Evolutionary conservation across 1,140 invertebrate species (phyloP), one percentile per base, ranked within the genome.

Genomic region (Hypsibius dujardini): DNA sequence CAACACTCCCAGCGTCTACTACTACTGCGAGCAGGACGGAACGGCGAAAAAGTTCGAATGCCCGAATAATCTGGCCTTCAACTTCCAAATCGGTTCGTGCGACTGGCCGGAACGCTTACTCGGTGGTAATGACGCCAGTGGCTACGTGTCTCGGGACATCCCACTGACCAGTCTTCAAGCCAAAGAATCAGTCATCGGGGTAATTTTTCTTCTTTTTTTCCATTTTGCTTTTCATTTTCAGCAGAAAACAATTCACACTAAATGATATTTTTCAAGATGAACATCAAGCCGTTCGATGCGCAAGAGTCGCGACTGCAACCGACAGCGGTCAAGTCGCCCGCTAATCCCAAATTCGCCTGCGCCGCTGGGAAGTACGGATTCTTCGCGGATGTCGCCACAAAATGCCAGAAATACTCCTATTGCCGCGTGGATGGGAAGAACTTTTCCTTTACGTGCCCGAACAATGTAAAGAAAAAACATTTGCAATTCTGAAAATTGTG

Each of bases 371-470:
- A 67, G 45, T 67, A 67, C 42, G 62, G 62, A 42, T 67, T 67
- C 62, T 67, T 67, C 62, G 12, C 62, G 12, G 62, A 67, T 45
- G 62, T 67, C 7, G 45, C 62, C 42, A 67, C 62, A 42, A 67
- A 67, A 7, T 67, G 62, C 62, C 62, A 67, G 42, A 42, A 42
- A 15, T 67, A 67, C 62, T 67, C 7, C 45, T 67, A 67, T 42
- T 67, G 62, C 42, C 62, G 62, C 12, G 62, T 67, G 12, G 62
- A 67, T 42, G 62, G 62, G 3, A 67, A 67, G 62, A 67, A 67
- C 42, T 67, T 67, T 67, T 67, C 62, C 42, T 67, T 67, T 42
- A 15, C 62, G 12, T 67, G 62, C 42, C 62, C 62, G 3, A 67
- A 67, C 62, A 67, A 67, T 42, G 62, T 67, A 42, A 12, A 42